Evolutionary conservation across 1,140 invertebrate species (phyloP).

Genomic region (Scaptomyza hsui): DNA sequence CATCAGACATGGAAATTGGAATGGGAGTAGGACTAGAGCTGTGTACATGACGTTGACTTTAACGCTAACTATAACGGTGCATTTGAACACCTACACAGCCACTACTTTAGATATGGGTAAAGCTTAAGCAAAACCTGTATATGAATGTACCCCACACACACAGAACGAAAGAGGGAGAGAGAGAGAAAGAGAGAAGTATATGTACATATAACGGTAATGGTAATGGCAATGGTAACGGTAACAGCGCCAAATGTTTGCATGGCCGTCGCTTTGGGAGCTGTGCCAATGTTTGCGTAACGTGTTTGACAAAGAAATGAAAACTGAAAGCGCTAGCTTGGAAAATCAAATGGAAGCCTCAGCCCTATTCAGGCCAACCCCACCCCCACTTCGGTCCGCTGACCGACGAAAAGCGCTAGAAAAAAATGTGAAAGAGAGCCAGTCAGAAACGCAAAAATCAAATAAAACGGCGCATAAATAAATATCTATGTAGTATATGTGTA

Average conservation of each 20-base stretch:
- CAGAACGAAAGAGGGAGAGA: no score
- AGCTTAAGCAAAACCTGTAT: not conserved
- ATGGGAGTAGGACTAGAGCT: no score
- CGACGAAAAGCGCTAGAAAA: not conserved
- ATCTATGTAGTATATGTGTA: no score
- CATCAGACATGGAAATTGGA: not conserved
- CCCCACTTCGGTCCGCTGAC: not conserved
- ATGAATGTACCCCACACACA: not conserved
- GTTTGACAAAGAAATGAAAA: conserved; percentile 83
- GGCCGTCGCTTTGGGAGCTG: conserved; percentile 72
- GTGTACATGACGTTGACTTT: not conserved
- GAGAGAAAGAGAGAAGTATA: not conserved
- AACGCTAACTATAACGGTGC: conserved; percentile 4
- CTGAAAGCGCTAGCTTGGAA: conserved; percentile 82
- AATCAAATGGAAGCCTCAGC: conserved; percentile 69
- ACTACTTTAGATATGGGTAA: not conserved
- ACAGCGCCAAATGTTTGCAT: conserved; percentile 70
- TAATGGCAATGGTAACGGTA: conserved; percentile 54
- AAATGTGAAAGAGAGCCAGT: not conserved
- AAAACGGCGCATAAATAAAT: no score
- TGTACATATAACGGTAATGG: conserved; percentile 42
- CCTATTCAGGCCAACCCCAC: no score
- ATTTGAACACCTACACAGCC: not conserved
- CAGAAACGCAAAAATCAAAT: not conserved
- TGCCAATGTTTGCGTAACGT: conserved; percentile 82